Evolutionary conservation across 2,888 invertebrate genomes (phyloP), one percentile per base, ranked within the genome.

Genomic region (Drosophila aldrichi): DNA sequence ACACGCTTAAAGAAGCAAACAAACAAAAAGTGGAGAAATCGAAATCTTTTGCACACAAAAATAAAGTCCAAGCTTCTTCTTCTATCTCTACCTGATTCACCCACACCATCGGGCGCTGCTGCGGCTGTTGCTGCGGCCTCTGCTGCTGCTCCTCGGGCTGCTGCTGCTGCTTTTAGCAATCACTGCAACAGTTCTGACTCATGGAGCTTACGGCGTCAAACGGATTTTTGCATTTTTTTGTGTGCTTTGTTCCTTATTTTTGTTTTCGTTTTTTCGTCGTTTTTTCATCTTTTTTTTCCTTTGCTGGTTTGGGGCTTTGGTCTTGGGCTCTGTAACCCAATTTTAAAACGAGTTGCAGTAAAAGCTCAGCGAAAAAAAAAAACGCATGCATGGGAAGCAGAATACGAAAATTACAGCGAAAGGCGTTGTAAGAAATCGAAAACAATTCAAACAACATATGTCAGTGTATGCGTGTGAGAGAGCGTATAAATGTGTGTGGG

Each of bases 161-260:
- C 46, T 61, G 46, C 46, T 59, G 62, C 71, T 40, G 40, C 40
- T 40, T 69, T 56, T 68, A 65, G 79, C 83, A 88, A 83, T 83
- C 83, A 81, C 70, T 88, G 82, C 82, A 88, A 79, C 88, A 66
- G 68, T 84, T 71, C 84, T 84, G 84, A 84, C 79, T 88, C 84
- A 88, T 60, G 70, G 32, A 72, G 89, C 87, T 88, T 88, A 84
- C 68, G 81, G 81, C 79, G 79, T 84, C 84, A 88, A 84, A 88
- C 77, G 87, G 85, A 88, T 84, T 88, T 88, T 88, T 88, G 85
- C 85, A 88, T 83, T 79, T 76, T 81, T 62, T 63, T 74, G 70
- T 79, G 59, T 44, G 29, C 70, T 62, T 64, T 54, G 55, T 44
- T 61, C 69, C 54, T 34, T 55, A 9, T 16, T 52, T 52, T 38